Evolutionary conservation across 2,888 invertebrate species (phyloP).

Genomic region (Lasioglossum malachurum): DNA sequence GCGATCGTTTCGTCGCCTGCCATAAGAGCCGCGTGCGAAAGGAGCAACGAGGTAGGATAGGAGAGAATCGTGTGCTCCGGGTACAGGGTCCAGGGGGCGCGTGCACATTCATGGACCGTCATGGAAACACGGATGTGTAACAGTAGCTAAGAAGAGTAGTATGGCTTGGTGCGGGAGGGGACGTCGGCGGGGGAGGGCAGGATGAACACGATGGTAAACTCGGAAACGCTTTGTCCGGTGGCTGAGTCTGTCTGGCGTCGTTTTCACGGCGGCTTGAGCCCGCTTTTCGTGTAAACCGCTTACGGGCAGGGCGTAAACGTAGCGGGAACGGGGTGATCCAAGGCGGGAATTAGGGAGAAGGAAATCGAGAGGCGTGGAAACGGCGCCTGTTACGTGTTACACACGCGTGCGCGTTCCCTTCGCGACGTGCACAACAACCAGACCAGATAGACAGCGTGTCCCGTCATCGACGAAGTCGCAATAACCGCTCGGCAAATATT

Average conservation of each 20-base stretch:
- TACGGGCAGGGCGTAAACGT: constrained; percentile 55
- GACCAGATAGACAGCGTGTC: constrained; percentile 13
- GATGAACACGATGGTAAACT: constrained; percentile 64
- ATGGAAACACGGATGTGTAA: constrained; percentile 4
- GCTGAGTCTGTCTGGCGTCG: constrained; percentile 57
- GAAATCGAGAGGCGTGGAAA: constrained; percentile 32
- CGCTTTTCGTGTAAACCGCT: constrained; percentile 68
- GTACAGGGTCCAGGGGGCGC: not conserved
- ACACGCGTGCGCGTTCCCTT: constrained; percentile 8
- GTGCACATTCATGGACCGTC: not conserved
- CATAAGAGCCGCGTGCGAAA: constrained; percentile 4
- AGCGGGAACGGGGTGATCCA: constrained; percentile 45
- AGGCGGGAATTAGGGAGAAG: constrained; percentile 32
- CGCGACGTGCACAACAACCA: not conserved
- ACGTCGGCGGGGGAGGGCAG: constrained; percentile 21
- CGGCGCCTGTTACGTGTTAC: constrained; percentile 21
- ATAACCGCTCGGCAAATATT: constrained; percentile 72
- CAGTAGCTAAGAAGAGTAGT: not conserved
- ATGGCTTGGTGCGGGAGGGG: not conserved
- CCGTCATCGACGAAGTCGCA: constrained; percentile 62
- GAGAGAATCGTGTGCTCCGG: not conserved
- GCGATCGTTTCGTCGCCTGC: not conserved
- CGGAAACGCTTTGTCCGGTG: constrained; percentile 67
- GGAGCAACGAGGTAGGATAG: not conserved
- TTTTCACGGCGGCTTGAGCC: constrained; percentile 65